Percentiles rank a stretch among this genome's conserved stretches.
Conservation (phyloP, 2,113 vertebrate genomes). For the Rhinolophus ferrumequinum region DNA sequence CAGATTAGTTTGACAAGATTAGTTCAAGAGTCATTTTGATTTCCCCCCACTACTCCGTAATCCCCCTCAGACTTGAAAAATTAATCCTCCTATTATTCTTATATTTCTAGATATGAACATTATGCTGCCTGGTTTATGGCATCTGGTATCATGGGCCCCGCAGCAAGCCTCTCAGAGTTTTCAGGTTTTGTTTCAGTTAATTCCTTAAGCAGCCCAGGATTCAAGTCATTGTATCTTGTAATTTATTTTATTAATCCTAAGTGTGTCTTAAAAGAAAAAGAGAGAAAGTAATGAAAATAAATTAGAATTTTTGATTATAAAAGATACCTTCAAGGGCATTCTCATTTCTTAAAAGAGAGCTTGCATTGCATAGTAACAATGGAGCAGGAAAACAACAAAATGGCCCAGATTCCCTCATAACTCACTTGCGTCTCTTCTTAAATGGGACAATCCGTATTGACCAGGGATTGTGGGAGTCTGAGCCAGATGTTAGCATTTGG, state of each 20-base stretch:
- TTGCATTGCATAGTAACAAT: neutral
- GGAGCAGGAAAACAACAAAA: neutral
- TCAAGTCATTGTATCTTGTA: slow-evolving; percentile 68
- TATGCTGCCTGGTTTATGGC: slow-evolving; percentile 41
- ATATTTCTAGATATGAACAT: slow-evolving; percentile 58
- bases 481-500: neutral
- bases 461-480: neutral
- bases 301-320: slow-evolving; percentile 77
- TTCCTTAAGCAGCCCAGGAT: slow-evolving; percentile 71
- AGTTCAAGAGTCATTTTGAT: slow-evolving; percentile 72
- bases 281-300: slow-evolving; percentile 74
- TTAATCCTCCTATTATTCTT: slow-evolving; percentile 73
- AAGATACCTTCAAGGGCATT: slow-evolving; percentile 74
- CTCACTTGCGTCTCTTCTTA: neutral
- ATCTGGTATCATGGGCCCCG: slow-evolving; percentile 57
- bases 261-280: slow-evolving; percentile 66
- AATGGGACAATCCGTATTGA: neutral
- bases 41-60: slow-evolving; percentile 58
- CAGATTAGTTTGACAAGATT: slow-evolving; percentile 76
- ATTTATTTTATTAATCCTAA: slow-evolving; percentile 82
- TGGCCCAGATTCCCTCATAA: neutral
- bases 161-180: slow-evolving; percentile 58
- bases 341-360: slow-evolving; percentile 61
- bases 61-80: slow-evolving; percentile 73
- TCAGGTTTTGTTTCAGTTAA: slow-evolving; percentile 76